A percentile compares a stretch with the other conserved stretches of the same genome.
phyloP scores from a whole-genome alignment of 2,888 invertebrate genomes.

The Stegana nigrithorax region DNA sequence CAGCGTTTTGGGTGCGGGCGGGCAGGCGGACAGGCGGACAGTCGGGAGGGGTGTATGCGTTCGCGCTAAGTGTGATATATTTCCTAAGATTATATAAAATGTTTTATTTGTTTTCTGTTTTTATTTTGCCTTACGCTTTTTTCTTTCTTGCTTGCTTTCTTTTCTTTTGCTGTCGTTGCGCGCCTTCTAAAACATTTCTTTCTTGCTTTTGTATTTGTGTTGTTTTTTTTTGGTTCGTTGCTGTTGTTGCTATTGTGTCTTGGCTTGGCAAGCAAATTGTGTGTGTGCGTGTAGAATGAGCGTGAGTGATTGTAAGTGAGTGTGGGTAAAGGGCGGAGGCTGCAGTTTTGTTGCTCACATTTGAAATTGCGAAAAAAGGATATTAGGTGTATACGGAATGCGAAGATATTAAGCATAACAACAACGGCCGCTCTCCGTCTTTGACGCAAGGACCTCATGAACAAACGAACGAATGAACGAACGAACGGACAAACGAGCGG shows the following conservation, averaged over 20 bases:
- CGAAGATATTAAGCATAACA: not conserved
- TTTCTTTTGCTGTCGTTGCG: constrained; percentile 20
- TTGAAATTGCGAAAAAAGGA: constrained; percentile 32
- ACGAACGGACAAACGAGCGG: constrained; percentile 30
- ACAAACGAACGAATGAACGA: constrained; percentile 51
- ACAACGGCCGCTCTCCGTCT: constrained; percentile 1
- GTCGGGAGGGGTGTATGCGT: constrained; percentile 32
- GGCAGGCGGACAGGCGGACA: constrained; percentile 6
- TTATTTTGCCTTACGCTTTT: constrained; percentile 7
- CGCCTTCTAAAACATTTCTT: constrained; percentile 42
- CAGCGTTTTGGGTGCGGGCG: too few relatives aligned
- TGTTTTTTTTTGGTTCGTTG: constrained; percentile 6
- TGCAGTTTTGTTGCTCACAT: too few relatives aligned
- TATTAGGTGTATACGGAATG: constrained; percentile 29
- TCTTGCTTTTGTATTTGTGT: constrained; percentile 32
- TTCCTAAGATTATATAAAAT: constrained; percentile 68
- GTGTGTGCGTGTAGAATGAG: constrained; percentile 46
- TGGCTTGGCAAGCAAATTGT: constrained; percentile 53
- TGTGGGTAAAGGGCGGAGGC: not conserved
- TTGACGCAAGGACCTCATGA: constrained; percentile 11
- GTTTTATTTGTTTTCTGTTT: constrained; percentile 59
- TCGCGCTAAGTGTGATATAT: constrained; percentile 69
- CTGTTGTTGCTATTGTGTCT: constrained; percentile 9
- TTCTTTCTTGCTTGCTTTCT: constrained; percentile 23
- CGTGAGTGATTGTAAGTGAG: constrained; percentile 4